Percentiles rank a stretch among this genome's conserved stretches.
These are phyloP conservation scores for Prosapia bicincta DNA, from an alignment of 2,888 invertebrate genomes.

Conservation along the genomic window DNA sequence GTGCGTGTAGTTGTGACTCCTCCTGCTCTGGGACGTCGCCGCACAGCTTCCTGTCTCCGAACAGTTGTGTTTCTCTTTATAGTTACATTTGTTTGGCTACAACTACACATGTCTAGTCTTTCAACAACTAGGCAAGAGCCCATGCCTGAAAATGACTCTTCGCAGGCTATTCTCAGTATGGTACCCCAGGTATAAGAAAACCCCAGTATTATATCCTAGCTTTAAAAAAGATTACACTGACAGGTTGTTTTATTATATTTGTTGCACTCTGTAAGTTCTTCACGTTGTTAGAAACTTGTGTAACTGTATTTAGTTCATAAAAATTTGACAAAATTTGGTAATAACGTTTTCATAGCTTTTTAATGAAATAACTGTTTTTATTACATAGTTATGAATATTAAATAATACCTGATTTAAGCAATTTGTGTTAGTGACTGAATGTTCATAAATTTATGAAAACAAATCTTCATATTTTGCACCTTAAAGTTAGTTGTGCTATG, in stretches of 20 bases:
- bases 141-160: conserved; percentile 61
- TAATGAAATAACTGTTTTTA: too few species aligned
- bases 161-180: conserved; percentile 72
- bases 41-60: conserved; percentile 42
- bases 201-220: background rate
- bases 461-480: too few species aligned
- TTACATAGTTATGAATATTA: too few species aligned
- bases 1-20: conserved; percentile 22
- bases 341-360: too few species aligned
- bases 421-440: too few species aligned
- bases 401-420: too few species aligned
- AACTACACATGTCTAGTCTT: conserved; percentile 57
- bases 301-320: too few species aligned
- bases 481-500: too few species aligned
- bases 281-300: too few species aligned
- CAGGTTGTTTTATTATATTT: background rate
- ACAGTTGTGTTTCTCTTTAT: conserved; percentile 52
- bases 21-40: conserved; percentile 26
- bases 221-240: background rate
- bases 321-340: too few species aligned
- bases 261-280: too few species aligned
- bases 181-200: conserved; percentile 74
- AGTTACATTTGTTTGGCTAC: conserved; percentile 60
- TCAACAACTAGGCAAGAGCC: conserved; percentile 40
- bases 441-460: too few species aligned